Base-by-base conservation (phyloP, 2,888 invertebrate genomes). In the Hyppa rectilinea region DNA sequence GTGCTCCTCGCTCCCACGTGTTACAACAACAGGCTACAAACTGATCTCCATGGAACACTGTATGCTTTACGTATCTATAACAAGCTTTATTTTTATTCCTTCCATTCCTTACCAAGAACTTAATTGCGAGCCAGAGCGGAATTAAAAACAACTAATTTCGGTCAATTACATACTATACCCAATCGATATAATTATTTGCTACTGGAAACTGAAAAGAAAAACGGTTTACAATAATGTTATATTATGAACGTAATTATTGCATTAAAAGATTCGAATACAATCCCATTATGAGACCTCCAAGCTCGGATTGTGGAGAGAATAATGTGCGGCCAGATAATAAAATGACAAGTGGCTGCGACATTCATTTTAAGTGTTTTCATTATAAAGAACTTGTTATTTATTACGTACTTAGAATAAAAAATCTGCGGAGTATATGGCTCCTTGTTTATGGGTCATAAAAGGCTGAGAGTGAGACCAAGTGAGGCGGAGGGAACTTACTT, bases 381-480 rank as follows among this genome's bases (percentile, higher is more conserved):
- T 89, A 85, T 82, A 85, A 86, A 86, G 79, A 87, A 87, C 82
- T 86, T 86, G 79, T 85, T 87, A 87, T 89, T 88, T 87, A 88
- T 86, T 86, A 76, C 83, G 70, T 83, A 87, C 87, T 89, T 85
- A 78, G 84, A 88, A 89, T 89, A 84, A 89, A 90, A 88, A 90
- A 88, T 87, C 85, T 82, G 78, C 78, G 81, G 82, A 84, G 85
- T 87, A 86, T 89, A 87, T 88, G 85, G 86, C 80, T 85, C 75
- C 81, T 83, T 88, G 86, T 90, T 91, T 91, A 91, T 90, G 88
- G 82, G 80, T 86, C 86, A 87, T 90, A 90, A 91, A 91, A 89
- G 72, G 70, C 69, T 76, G 82, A 78, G 83, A 82, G 82, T 80
- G 83, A 80, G 78, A 78, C 77, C 82, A 83, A 86, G 85, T 87